These are phyloP conservation scores for Heliothis peltigera DNA, from an alignment of 2,888 invertebrate species.

Conservation along the genomic window DNA sequence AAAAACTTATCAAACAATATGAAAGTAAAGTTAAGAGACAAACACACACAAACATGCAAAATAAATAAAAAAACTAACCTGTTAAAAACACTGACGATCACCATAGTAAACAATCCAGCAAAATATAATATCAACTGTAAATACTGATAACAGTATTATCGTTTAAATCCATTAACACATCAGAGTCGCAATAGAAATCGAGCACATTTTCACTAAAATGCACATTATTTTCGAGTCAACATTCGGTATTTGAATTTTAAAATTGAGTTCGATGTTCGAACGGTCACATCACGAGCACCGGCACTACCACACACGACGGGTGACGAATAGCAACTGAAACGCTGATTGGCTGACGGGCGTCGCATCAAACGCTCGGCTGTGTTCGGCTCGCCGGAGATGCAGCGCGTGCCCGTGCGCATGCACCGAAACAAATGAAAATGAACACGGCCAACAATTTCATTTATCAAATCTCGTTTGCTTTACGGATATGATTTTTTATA, in stretches of 20 bases:
- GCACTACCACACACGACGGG: slow-evolving; percentile 69
- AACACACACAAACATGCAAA: slow-evolving; percentile 43
- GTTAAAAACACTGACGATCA: slow-evolving; percentile 89
- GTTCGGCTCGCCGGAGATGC: slow-evolving; percentile 69
- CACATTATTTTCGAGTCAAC: slow-evolving; percentile 77
- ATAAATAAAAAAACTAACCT: slow-evolving; percentile 75
- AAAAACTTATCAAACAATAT: slow-evolving; percentile 6
- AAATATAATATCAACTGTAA: slow-evolving; percentile 66
- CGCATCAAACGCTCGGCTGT: slow-evolving; percentile 57
- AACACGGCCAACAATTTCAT: slow-evolving; percentile 50
- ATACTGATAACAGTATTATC: slow-evolving; percentile 59
- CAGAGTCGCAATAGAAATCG: slow-evolving; percentile 70
- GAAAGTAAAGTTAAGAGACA: not conserved
- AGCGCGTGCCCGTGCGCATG: slow-evolving; percentile 78
- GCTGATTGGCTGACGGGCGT: slow-evolving; percentile 70
- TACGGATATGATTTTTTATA: slow-evolving; percentile 40
- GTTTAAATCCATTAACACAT: slow-evolving; percentile 75
- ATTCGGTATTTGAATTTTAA: slow-evolving; percentile 63
- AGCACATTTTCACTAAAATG: slow-evolving; percentile 83
- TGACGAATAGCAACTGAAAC: slow-evolving; percentile 76
- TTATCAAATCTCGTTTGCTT: slow-evolving; percentile 58
- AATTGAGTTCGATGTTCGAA: slow-evolving; percentile 68
- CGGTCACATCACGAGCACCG: slow-evolving; percentile 70
- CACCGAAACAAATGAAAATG: slow-evolving; percentile 64
- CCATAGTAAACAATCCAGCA: slow-evolving; percentile 87